Evolutionary conservation across 2,797 vertebrate genomes (phyloP), one percentile per base, ranked within the genome.

Genomic region (Fratercula arctica): DNA sequence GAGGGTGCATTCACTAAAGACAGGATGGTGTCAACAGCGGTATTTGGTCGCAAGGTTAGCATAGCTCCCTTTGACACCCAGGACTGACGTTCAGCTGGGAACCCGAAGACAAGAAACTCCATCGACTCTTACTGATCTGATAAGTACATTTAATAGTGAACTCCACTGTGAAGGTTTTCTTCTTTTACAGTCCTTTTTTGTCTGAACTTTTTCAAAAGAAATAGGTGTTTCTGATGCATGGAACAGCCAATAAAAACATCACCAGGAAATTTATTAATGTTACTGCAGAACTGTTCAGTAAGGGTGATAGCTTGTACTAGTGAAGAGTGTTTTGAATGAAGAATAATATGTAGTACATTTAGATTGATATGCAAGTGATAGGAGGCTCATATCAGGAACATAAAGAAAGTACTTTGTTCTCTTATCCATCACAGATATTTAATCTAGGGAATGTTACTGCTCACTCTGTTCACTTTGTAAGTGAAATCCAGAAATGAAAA

Each of bases 401-500:
- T 96, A 97, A 97, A 97, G 80, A 89, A 97, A 95, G 96, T 79
- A 69, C 89, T 97, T 94, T 85, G 41, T 95, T 93, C 93, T 95
- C 96, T 93, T 98, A 97, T 96, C 97, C 87, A 90, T 97, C 97
- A 97, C 37, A 31, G 77, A 77, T 90, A 66, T 97, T 98, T 98
- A 97, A 97, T 98, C 96, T 95, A 57, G 61, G 53, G 84, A 92
- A 82, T 45, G 87, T 90, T 96, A 85, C 83, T 94, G 74, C 92
- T 94, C 39, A 29, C 85, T 94, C 61, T 92, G 60, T 92, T 97
- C 59, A 46, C 75, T 98, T 97, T 96, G 78, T 96, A 94, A 98
- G 96, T 97, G 96, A 97, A 97, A 98, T 96, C 85, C 67, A 82
- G 93, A 92, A 82, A 97, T 94, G 94, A 97, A 95, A 97, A 97